Base-by-base conservation (phyloP, 2,888 invertebrate genomes). In the Apamea anceps region DNA sequence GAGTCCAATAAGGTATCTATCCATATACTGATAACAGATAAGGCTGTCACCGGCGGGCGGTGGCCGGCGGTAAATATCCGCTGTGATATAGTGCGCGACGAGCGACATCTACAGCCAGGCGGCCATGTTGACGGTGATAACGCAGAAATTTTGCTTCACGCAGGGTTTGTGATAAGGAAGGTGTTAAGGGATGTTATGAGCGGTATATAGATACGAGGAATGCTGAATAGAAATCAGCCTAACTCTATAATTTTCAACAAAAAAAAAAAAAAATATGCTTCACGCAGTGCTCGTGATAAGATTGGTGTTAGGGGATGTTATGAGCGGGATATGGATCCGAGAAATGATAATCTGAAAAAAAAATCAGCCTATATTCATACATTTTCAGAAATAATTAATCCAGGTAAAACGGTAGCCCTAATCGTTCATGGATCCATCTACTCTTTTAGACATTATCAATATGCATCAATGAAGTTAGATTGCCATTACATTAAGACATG, bases 11-110 rank as follows among this genome's bases (percentile, higher is more conserved):
- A 93, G 89, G 86, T 89, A 94, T 94, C 94, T 95, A 95, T 95
- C 93, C 92, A 90, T 95, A 95, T 94, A 96, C 92, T 97, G 96
- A 96, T 97, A 97, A 97, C 96, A 95, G 96, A 96, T 96, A 96
- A 95, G 94, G 93, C 93, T 95, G 95, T 94, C 94, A 94, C 94
- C 91, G 93, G 91, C 92, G 93, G 95, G 95, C 95, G 95, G 95
- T 93, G 94, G 95, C 93, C 91, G 92, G 90, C 93, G 93, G 93
- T 95, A 95, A 95, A 95, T 95, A 94, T 93, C 93, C 93, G 87
- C 89, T 88, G 94, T 96, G 96, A 96, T 96, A 95, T 95, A 96
- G 92, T 92, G 91, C 93, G 91, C 90, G 89, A 90, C 91, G 91
- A 88, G 93, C 92, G 92, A 93, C 93, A 92, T 92, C 91, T 93